Base-by-base conservation (phyloP, 1,140 invertebrate species). In the Trichogramma pretiosum region DNA sequence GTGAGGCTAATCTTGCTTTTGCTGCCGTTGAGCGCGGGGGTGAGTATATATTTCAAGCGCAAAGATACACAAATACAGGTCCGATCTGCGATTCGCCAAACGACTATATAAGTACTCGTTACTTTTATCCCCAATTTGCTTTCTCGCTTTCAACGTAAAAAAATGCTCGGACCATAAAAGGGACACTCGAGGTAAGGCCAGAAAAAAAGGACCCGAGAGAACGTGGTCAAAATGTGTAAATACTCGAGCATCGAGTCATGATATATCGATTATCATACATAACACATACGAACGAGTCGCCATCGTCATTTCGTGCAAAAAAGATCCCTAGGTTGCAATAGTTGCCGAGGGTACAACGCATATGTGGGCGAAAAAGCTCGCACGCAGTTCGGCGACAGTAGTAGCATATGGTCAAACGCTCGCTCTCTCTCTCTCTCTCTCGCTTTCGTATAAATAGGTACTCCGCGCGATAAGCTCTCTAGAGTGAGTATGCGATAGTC, bases 361-460 rank as follows among this genome's bases (percentile, higher is more conserved):
- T 33, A 33, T 33, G 4, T 33, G 16, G 16, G 18, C n/a, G 18
- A 42, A 32, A 42, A 32, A 32, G n/a, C 32, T 21, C 34, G 26
- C 35, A 18, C 1, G 21, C 11, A 18, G 22, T 26, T 16, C 17
- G 59, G 61, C 56, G 54, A 63, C 63, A 59, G 64, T 17, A 38
- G 60, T 56, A 53, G 60, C 65, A 68, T 67, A 70, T 67, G 66
- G 62, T 58, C 50, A 55, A 54, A 48, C 53, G 58, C 55, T 43
- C 52, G 54, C 55, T 47, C 57, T 50, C 38, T 47, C 19, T 23
- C 34, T 13, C 23, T 30, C 34, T n/a, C n/a, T n/a, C n/a, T n/a
- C n/a, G n/a, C n/a, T n/a, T n/a, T n/a, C n/a, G n/a, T n/a, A n/a
- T n/a, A n/a, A n/a, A n/a, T n/a, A n/a, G n/a, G n/a, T n/a, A n/a